Evolutionary conservation across 2,797 vertebrate species (phyloP).

Genomic region (Tragopan temminckii): DNA sequence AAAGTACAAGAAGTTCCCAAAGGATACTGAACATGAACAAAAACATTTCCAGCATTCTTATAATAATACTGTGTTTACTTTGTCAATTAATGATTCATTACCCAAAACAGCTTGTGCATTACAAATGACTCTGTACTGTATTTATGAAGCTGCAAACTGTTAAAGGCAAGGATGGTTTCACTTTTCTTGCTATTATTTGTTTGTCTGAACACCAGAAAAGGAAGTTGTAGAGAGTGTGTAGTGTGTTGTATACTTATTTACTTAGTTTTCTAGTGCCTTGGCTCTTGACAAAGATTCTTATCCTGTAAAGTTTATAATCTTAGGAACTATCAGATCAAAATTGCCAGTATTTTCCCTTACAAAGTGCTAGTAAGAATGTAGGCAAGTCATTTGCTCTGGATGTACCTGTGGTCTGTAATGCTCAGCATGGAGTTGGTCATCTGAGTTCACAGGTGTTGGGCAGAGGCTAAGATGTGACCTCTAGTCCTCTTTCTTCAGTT

Average conservation of each 20-base stretch:
- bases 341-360: background rate
- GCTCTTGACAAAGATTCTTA: background rate
- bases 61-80: slow-evolving; percentile 59
- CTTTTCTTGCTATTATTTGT: background rate
- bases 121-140: background rate
- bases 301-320: background rate
- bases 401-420: background rate
- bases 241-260: background rate
- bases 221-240: background rate
- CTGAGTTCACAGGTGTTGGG: background rate
- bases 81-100: slow-evolving; percentile 67
- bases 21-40: slow-evolving; percentile 48
- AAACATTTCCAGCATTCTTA: slow-evolving; percentile 66
- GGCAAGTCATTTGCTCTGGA: background rate
- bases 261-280: background rate
- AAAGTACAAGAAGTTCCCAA: slow-evolving; percentile 74
- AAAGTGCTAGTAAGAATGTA: background rate
- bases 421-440: background rate
- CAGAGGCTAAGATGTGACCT: background rate
- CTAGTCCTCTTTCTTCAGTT: background rate
- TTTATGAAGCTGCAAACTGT: slow-evolving; percentile 17
- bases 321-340: background rate
- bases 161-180: background rate
- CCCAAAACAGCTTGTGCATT: slow-evolving; percentile 14
- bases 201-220: background rate